Evolutionary conservation across 2,888 invertebrate species (phyloP), one percentile per base, ranked within the genome.

Genomic region (Dendrolimus houi): DNA sequence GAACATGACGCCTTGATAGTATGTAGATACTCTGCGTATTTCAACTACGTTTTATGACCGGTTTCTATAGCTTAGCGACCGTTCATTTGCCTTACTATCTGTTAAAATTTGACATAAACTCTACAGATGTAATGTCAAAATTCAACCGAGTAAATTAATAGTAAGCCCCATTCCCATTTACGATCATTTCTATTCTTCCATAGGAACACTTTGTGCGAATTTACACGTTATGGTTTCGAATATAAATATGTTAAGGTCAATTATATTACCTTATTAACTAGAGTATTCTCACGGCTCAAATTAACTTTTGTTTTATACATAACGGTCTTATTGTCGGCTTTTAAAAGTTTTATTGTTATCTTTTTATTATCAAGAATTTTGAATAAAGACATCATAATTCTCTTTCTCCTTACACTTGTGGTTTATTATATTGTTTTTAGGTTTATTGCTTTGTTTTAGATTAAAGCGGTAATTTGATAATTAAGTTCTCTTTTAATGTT

Each of bases 261-360:
- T 17, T 56, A 17, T 29, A 14, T 53, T 55, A 54, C 47, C 55
- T 8, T 57, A 47, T 65, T 67, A 69, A 69, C 64, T 66, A 61
- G 64, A 67, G 62, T 70, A 63, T 66, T 79, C 79, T 67, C 80
- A 79, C 79, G 79, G 72, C 62, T 67, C 67, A 65, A 79, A 79
- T 80, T 73, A 74, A 72, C 71, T 75, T 76, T 67, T 77, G 76
- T 72, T 78, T 72, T 74, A 70, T 70, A 64, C 60, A 60, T 76
- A 75, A 75, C 75, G 70, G 74, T 67, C 63, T 60, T 60, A 62
- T 71, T 73, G 67, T 47, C 47, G 47, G 47, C 47, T 12, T 10
- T 12, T 9, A 47, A 47, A 47, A 47, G 9, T 47, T 12, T 62
- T 64, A 55, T 52, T 55, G 52, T 55, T 55, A 55, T 29, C 17